phyloP scores from a whole-genome alignment of 2,113 vertebrate genomes.

The Indri indri region DNA sequence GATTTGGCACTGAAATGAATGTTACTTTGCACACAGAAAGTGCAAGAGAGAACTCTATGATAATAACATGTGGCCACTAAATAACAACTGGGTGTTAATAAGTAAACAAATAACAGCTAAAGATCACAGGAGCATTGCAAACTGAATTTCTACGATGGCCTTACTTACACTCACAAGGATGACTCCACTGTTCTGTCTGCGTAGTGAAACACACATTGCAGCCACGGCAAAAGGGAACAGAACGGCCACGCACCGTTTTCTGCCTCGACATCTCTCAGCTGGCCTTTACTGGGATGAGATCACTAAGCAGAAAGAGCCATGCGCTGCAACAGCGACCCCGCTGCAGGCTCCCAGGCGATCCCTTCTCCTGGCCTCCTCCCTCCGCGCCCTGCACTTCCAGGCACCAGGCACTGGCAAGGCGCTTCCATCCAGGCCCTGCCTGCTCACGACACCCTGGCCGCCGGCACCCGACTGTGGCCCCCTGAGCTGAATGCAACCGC shows the following conservation, averaged over 20 bases:
- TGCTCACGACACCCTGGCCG: no score
- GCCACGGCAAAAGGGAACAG: background rate
- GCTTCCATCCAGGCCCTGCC: no score
- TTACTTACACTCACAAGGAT: background rate
- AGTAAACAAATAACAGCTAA: no score
- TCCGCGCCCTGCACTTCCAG: background rate
- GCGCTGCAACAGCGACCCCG: accelerated
- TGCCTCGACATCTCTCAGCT: background rate
- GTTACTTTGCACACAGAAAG: background rate
- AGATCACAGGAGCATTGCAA: background rate
- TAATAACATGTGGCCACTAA: background rate
- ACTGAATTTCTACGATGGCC: accelerated
- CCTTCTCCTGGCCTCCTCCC: background rate
- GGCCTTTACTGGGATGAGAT: background rate
- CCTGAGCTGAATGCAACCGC: accelerated
- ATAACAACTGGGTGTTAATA: background rate
- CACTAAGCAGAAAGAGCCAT: no score
- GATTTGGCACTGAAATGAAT: background rate
- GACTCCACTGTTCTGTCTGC: background rate
- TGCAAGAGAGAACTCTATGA: background rate
- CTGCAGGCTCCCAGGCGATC: background rate
- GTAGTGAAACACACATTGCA: background rate
- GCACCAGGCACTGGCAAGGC: background rate
- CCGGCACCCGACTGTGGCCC: accelerated
- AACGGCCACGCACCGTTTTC: background rate